Percentiles rank a stretch among this genome's conserved stretches.
Evolutionary conservation across 2,113 vertebrate genomes (phyloP).

Genomic region (Choloepus hoffmanni): DNA sequence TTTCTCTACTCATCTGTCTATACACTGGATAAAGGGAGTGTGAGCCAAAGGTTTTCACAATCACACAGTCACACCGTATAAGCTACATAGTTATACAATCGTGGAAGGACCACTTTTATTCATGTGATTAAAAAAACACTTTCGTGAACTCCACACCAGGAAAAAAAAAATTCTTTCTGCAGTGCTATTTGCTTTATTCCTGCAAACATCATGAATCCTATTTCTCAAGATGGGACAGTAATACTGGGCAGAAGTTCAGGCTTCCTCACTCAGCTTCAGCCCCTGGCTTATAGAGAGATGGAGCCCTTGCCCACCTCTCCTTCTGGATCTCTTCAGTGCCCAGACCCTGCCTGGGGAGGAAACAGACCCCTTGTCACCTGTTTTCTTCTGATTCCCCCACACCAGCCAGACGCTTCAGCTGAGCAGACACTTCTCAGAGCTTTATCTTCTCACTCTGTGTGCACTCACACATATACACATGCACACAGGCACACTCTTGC

Average conservation of each 20-base stretch:
- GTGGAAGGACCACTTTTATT: background rate
- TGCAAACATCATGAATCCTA: background rate
- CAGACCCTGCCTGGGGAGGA: background rate
- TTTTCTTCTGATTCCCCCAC: background rate
- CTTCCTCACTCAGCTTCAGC: background rate
- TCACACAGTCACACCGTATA: too few relatives aligned
- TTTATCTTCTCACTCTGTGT: background rate
- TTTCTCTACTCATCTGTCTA: too few relatives aligned
- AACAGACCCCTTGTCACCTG: background rate
- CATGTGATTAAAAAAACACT: background rate
- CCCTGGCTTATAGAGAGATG: background rate
- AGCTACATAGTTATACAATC: too few relatives aligned
- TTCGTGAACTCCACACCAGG: background rate
- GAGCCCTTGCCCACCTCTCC: background rate
- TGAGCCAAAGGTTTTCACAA: too few relatives aligned
- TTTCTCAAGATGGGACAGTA: background rate
- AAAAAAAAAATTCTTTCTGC: background rate
- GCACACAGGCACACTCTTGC: accelerated
- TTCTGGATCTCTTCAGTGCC: background rate
- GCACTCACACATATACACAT: background rate
- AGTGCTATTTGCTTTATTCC: background rate
- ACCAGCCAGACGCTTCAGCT: background rate
- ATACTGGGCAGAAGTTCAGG: accelerated
- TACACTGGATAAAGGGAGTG: too few relatives aligned
- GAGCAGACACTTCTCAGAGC: background rate